Percentiles rank a stretch among this genome's conserved stretches.
phyloP scores from a whole-genome alignment of 2,888 invertebrate genomes.

The Aspidiotus destructor region DNA sequence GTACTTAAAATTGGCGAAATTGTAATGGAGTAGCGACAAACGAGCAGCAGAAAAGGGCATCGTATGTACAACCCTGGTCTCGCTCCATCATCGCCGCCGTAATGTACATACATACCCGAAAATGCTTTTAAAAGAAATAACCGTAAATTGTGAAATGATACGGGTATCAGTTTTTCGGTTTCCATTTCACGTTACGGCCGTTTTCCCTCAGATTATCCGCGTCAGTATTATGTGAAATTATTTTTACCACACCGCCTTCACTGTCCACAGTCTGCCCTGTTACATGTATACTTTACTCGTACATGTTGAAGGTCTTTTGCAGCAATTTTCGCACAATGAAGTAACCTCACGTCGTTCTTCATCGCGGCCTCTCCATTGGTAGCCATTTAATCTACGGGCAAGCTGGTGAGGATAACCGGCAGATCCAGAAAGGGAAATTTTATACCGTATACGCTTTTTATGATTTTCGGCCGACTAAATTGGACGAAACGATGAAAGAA shows the following conservation, averaged over 20 bases:
- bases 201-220: not conserved
- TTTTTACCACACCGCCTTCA: not conserved
- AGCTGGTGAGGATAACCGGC: too few relatives aligned
- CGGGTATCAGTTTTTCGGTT: constrained; percentile 2
- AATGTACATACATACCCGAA: constrained; percentile 6
- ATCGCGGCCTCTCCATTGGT: too few relatives aligned
- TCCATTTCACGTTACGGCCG: constrained; percentile 1
- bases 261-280: too few relatives aligned
- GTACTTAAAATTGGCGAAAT: not conserved
- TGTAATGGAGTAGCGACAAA: not conserved
- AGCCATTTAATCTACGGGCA: too few relatives aligned
- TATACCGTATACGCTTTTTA: too few relatives aligned
- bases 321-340: too few relatives aligned
- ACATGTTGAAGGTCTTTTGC: too few relatives aligned
- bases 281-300: too few relatives aligned
- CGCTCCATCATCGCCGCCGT: not conserved
- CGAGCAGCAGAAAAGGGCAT: not conserved
- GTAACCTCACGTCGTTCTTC: too few relatives aligned
- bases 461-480: too few relatives aligned
- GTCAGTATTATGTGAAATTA: not conserved
- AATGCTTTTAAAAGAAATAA: constrained; percentile 16
- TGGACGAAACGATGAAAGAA: too few relatives aligned
- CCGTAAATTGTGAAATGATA: constrained; percentile 11
- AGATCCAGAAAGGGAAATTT: too few relatives aligned
- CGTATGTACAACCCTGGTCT: not conserved